Conservation (phyloP, 2,113 vertebrate species). For the Anolis sagrei region DNA sequence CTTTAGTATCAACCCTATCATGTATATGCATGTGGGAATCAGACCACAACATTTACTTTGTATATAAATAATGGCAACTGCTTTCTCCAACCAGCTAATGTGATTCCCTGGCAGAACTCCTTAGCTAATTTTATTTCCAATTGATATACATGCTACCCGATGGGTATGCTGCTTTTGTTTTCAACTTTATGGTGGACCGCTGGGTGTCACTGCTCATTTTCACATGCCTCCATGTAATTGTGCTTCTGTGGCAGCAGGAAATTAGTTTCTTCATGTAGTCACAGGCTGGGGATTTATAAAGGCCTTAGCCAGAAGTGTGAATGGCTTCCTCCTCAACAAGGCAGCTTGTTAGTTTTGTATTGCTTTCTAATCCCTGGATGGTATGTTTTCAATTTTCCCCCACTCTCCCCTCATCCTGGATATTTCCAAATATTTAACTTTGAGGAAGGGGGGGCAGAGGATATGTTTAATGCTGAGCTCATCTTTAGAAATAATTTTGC, state of each 20-base stretch:
- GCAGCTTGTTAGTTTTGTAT: conserved; percentile 17
- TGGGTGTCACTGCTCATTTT: conserved; percentile 29
- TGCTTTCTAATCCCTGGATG: conserved; percentile 10
- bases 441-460: too few species aligned
- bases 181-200: not conserved
- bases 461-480: conserved; percentile 17
- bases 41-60: not conserved
- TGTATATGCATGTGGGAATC: not conserved
- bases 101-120: not conserved
- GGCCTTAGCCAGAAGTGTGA: conserved; percentile 21
- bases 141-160: not conserved
- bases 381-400: conserved; percentile 43
- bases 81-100: not conserved
- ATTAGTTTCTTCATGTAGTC: conserved; percentile 38
- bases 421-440: conserved; percentile 21
- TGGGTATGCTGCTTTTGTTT: not conserved
- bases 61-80: not conserved
- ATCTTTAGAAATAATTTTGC: conserved; percentile 13
- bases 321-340: not conserved
- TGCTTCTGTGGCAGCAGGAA: conserved; percentile 39
- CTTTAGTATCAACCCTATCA: too few species aligned
- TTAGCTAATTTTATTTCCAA: not conserved
- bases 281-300: conserved; percentile 36
- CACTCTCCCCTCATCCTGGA: not conserved
- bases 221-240: conserved; percentile 15